Percentiles rank a stretch among this genome's conserved stretches.
phyloP scores from a whole-genome alignment of 2,113 vertebrate species.

The Typhlomys cinereus region DNA sequence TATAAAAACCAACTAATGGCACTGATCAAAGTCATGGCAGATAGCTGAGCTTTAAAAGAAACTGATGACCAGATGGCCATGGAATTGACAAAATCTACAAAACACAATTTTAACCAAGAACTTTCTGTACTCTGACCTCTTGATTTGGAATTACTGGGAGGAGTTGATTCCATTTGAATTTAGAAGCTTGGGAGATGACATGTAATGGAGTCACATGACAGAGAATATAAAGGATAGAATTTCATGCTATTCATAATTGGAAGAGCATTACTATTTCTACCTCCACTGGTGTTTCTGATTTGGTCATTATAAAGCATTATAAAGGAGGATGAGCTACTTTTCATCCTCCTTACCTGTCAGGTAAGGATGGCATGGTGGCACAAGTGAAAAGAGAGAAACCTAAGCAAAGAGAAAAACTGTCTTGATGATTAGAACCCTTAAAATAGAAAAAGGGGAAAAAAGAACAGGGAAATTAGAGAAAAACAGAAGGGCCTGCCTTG shows the following conservation, averaged over 20 bases:
- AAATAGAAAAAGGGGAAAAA: not conserved
- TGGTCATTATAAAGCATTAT: not conserved
- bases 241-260: not conserved
- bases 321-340: not conserved
- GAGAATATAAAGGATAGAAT: not conserved
- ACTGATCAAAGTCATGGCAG: not conserved
- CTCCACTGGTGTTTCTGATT: not conserved
- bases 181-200: not conserved
- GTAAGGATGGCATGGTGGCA: not conserved
- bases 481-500: not conserved
- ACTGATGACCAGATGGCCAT: not conserved
- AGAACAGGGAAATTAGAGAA: fast-evolving
- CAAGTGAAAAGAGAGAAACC: not conserved
- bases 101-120: not conserved
- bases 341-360: not conserved
- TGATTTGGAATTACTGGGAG: not conserved
- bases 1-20: not conserved
- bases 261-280: not conserved
- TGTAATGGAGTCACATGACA: not conserved
- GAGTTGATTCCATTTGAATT: not conserved
- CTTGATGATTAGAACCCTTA: not conserved
- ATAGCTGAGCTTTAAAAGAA: not conserved
- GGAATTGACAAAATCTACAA: not conserved
- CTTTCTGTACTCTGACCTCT: not conserved
- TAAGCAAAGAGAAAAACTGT: not conserved